phyloP scores from a whole-genome alignment of 2,113 vertebrate species.

The Engystomops pustulosus region DNA sequence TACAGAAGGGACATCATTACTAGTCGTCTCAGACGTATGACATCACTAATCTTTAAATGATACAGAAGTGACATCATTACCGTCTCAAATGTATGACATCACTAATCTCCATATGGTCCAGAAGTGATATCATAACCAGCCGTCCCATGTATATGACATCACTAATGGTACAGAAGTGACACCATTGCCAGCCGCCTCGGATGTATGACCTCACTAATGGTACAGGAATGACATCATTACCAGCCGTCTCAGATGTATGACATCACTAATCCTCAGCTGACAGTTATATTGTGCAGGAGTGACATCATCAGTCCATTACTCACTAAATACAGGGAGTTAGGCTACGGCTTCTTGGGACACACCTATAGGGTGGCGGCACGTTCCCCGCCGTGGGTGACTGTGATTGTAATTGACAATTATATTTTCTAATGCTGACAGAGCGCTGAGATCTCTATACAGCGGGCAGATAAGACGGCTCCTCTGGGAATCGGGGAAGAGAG shows the following conservation, averaged over 20 bases:
- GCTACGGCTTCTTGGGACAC: background rate
- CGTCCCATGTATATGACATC: background rate
- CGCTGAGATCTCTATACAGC: background rate
- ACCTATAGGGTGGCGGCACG: background rate
- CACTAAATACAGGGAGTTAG: background rate
- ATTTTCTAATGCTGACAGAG: background rate
- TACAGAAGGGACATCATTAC: background rate
- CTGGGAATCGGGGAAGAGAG: constrained; percentile 2
- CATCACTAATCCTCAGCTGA: too few relatives aligned
- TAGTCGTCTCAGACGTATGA: background rate
- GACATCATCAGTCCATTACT: background rate
- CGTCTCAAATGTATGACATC: too few relatives aligned
- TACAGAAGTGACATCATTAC: too few relatives aligned
- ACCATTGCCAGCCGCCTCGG: background rate
- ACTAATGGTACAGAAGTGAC: background rate
- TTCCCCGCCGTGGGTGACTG: background rate
- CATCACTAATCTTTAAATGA: too few relatives aligned
- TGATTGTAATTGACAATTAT: background rate
- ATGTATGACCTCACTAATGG: background rate
- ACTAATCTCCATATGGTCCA: background rate
- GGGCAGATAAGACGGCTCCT: background rate
- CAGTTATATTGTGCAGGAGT: background rate
- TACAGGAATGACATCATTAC: background rate
- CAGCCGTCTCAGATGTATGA: background rate
- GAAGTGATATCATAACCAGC: background rate